Percentiles rank a stretch among this genome's conserved stretches.
Evolutionary conservation across 2,888 invertebrate species (phyloP).

Genomic region (Oegoconia quadripuncta): DNA sequence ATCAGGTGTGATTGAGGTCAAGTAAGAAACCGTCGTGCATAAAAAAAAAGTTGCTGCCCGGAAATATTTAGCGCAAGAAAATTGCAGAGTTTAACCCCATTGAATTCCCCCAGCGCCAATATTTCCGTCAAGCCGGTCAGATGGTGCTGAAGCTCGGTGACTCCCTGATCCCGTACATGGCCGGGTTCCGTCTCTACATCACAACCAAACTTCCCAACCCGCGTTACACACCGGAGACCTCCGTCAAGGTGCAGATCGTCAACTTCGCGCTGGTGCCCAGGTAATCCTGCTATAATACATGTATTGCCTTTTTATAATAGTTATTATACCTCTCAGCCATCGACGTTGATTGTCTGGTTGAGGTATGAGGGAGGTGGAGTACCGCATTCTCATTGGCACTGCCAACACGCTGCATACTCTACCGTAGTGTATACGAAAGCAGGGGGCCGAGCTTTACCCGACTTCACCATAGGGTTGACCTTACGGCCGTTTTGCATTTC

Average conservation of each 20-base stretch:
- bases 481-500: no score
- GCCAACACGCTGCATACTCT: no score
- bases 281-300: conserved; percentile 49
- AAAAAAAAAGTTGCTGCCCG: no score
- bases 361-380: no score
- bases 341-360: no score
- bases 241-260: conserved; percentile 90
- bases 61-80: no score
- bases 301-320: not conserved
- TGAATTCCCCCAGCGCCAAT: conserved; percentile 78
- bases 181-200: conserved; percentile 89
- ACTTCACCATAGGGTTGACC: no score
- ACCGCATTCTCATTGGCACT: no score
- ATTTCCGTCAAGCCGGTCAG: conserved; percentile 88
- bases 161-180: conserved; percentile 87
- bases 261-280: conserved; percentile 93
- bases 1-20: no score
- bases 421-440: no score
- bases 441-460: no score
- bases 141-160: conserved; percentile 91
- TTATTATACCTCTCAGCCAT: not conserved
- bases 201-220: conserved; percentile 95
- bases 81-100: not conserved
- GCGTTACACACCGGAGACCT: conserved; percentile 91
- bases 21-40: no score